A percentile compares a stretch with the other conserved stretches of the same genome.
Evolutionary conservation across 2,113 vertebrate species (phyloP).

Genomic region (Sylvia atricapilla): DNA sequence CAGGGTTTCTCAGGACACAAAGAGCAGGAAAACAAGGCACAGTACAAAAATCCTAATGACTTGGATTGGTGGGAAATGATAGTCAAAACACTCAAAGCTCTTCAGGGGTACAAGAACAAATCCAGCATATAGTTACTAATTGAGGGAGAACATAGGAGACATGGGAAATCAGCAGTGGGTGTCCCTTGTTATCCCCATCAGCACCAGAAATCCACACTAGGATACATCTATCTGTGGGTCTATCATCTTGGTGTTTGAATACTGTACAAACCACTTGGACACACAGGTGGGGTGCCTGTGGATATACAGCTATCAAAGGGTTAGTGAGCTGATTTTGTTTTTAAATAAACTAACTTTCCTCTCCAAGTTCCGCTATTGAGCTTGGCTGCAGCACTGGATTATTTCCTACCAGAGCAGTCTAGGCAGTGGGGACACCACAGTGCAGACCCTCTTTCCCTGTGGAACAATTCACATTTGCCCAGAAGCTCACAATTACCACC

Average conservation of each 20-base stretch:
- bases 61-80: not conserved
- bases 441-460: not conserved
- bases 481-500: not conserved
- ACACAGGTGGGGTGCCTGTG: not conserved
- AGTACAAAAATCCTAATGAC: not conserved
- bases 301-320: not conserved
- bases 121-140: fast-evolving
- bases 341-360: not conserved
- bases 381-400: not conserved
- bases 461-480: not conserved
- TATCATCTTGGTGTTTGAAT: not conserved
- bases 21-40: not conserved
- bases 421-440: not conserved
- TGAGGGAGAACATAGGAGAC: not conserved
- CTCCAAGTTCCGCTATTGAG: not conserved
- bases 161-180: not conserved
- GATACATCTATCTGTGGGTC: not conserved
- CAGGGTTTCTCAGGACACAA: not conserved
- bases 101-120: not conserved
- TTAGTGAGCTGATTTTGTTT: not conserved
- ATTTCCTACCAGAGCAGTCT: not conserved
- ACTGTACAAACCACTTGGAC: not conserved
- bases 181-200: not conserved
- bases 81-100: not conserved
- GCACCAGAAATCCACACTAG: not conserved